A percentile compares a stretch with the other conserved stretches of the same genome.
These are phyloP conservation scores for Strix aluco DNA, from an alignment of 2,113 vertebrate genomes.

Conservation along the genomic window DNA sequence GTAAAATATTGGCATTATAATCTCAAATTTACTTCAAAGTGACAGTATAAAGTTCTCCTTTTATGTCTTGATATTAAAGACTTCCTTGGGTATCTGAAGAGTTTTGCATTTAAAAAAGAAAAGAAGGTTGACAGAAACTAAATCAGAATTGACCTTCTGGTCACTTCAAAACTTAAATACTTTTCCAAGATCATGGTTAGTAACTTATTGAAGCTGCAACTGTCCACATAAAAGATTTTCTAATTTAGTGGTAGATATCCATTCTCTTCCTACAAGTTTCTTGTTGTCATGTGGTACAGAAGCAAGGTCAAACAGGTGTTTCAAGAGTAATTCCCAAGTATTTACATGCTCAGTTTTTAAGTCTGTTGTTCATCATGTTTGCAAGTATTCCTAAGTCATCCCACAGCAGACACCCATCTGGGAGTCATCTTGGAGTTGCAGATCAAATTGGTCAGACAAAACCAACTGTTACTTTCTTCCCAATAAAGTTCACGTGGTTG, in stretches of 20 bases:
- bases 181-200: not conserved
- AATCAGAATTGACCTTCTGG: not conserved
- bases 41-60: not conserved
- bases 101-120: constrained; percentile 30
- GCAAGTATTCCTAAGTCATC: not conserved
- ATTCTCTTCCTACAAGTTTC: not conserved
- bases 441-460: not conserved
- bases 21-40: constrained; percentile 1
- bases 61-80: constrained; percentile 31
- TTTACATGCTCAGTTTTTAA: not conserved
- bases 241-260: not conserved
- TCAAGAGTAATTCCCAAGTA: not conserved
- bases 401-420: not conserved
- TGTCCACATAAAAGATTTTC: not conserved
- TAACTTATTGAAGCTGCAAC: not conserved
- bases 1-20: not conserved
- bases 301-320: not conserved
- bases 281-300: not conserved
- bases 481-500: not conserved
- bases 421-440: not conserved
- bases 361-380: not conserved
- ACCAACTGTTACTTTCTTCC: not conserved
- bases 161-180: not conserved
- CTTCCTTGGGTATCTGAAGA: not conserved
- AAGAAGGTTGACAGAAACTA: not conserved